Percentiles rank a stretch among this genome's conserved stretches.
These are phyloP conservation scores for Corynorhinus townsendii DNA, from an alignment of 2,113 vertebrate species.

Conservation along the genomic window DNA sequence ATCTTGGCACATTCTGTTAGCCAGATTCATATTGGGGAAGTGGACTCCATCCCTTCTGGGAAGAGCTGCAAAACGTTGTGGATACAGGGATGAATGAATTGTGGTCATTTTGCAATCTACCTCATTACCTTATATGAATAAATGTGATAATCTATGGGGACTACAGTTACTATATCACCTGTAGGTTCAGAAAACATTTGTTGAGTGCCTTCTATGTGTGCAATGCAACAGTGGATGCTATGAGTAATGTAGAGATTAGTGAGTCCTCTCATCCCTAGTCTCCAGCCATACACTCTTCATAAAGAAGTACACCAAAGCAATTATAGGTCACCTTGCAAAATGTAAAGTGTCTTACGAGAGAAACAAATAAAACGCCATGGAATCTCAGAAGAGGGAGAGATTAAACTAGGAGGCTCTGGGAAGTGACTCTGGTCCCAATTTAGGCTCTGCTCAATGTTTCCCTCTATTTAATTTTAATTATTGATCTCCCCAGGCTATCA, in stretches of 20 bases:
- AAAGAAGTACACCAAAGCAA: neutral
- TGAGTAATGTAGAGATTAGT: neutral
- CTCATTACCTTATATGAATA: neutral
- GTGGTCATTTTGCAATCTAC: neutral
- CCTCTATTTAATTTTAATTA: constrained; percentile 63
- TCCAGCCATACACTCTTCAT: neutral
- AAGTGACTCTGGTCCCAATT: neutral
- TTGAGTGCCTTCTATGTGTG: neutral
- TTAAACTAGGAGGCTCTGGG: neutral
- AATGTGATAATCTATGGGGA: neutral
- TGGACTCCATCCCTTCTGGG: neutral
- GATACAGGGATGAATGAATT: neutral
- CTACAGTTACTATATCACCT: neutral
- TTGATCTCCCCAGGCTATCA: constrained; percentile 63
- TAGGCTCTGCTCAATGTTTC: constrained; percentile 45
- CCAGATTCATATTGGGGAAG: neutral
- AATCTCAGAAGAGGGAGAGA: constrained; percentile 2
- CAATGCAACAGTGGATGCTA: neutral
- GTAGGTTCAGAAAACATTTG: neutral
- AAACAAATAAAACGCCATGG: neutral
- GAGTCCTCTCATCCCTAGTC: neutral
- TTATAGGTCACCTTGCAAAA: neutral
- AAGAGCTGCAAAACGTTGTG: neutral
- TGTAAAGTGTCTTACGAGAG: neutral
- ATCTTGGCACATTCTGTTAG: neutral